These are phyloP conservation scores for Amphipoea oculea DNA, from an alignment of 2,888 invertebrate genomes.

Conservation along the genomic window DNA sequence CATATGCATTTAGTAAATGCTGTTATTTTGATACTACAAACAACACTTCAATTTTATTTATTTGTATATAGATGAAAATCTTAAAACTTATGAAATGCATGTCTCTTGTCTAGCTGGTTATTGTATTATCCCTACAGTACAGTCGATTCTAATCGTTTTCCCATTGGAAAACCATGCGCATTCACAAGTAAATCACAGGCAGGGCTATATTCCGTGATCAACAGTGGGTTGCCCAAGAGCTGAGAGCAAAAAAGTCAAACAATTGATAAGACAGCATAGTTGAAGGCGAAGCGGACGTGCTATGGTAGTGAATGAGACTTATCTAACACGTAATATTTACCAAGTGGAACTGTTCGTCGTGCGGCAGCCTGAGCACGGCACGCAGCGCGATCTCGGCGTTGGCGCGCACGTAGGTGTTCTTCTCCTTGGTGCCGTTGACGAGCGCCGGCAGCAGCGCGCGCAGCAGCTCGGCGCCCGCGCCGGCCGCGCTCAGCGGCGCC, in stretches of 20 bases:
- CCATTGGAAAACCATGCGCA: background rate
- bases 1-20: background rate
- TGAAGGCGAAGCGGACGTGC: background rate
- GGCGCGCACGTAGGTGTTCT: slow-evolving; percentile 98
- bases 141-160: background rate
- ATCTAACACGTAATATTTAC: slow-evolving; percentile 78
- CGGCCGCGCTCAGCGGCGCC: slow-evolving; percentile 61
- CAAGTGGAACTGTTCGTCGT: slow-evolving; percentile 93
- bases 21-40: too few relatives aligned
- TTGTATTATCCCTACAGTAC: background rate
- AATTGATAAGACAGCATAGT: background rate
- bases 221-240: background rate
- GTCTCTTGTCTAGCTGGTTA: background rate
- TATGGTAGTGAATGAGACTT: background rate
- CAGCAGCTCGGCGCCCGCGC: slow-evolving; percentile 91
- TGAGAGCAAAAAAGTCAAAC: background rate
- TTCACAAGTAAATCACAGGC: too few relatives aligned
- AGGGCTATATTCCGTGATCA: background rate
- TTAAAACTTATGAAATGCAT: background rate
- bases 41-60: too few relatives aligned
- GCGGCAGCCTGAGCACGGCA: slow-evolving; percentile 94
- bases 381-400: slow-evolving; percentile 98
- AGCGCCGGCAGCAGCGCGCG: slow-evolving; percentile 96
- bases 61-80: too few relatives aligned
- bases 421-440: slow-evolving; percentile 99